Evolutionary conservation across 2,888 invertebrate genomes (phyloP).

Genomic region (Oxytorus armatus): DNA sequence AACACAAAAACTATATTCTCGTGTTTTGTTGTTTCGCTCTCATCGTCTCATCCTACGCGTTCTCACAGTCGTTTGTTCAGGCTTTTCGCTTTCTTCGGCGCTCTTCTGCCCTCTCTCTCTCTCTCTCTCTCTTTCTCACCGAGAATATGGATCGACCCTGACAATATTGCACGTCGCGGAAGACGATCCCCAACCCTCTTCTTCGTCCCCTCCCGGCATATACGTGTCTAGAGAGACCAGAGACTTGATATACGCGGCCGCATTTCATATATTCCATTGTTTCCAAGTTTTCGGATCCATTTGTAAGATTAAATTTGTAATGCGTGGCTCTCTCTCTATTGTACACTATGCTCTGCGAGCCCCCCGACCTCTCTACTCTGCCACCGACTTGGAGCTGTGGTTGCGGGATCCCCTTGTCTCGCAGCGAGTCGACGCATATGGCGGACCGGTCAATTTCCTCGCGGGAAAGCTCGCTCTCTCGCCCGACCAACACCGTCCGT

Average conservation of each 20-base stretch:
- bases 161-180: conserved; percentile 83
- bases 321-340: conserved; percentile 79
- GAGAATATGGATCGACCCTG: conserved; percentile 83
- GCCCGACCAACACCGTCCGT: conserved; percentile 53
- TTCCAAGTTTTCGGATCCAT: conserved; percentile 87
- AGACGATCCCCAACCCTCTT: conserved; percentile 69
- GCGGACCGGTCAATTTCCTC: conserved; percentile 81
- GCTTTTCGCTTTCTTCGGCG: conserved; percentile 56
- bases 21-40: conserved; percentile 53
- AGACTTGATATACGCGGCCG: conserved; percentile 82
- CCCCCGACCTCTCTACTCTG: conserved; percentile 48
- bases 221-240: conserved; percentile 61
- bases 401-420: conserved; percentile 66
- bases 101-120: too few relatives aligned
- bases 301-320: conserved; percentile 91
- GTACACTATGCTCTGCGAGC: conserved; percentile 20
- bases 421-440: conserved; percentile 82
- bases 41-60: conserved; percentile 26
- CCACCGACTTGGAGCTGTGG: conserved; percentile 49
- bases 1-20: conserved; percentile 11
- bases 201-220: conserved; percentile 53
- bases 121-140: conserved; percentile 64
- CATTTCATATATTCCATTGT: conserved; percentile 85
- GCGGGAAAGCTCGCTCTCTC: conserved; percentile 54
- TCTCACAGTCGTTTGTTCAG: conserved; percentile 37